Base-by-base conservation (phyloP, 2,113 vertebrate species). In the Vireo altiloquus region DNA sequence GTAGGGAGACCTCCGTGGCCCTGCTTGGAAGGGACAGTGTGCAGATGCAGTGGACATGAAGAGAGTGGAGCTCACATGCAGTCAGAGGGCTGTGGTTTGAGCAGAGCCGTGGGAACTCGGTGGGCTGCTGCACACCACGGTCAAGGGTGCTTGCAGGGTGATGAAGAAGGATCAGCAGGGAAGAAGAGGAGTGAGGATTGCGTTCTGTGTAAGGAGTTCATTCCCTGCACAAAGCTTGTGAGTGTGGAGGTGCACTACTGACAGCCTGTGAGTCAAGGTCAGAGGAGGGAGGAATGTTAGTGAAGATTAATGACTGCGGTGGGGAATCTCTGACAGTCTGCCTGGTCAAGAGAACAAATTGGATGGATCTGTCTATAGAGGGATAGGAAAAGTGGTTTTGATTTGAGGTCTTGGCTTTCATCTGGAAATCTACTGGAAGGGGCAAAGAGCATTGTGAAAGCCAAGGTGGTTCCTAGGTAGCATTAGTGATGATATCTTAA, bases 21-120 rank as follows among this genome's bases (percentile, higher is more conserved):
- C 27, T 0, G 0, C 22, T 13, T 9, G 42, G n/a, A 56, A 57
- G 57, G 42, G n/a, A 28, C 23, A n/a, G 22, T 1, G n/a, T 30
- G 37, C 25, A 28, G 22, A 33, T 37, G 66, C 44, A 68, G 47
- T 2, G 37, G 70, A 18, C 31, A 27, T 0, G 4, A 21, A 44
- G 12, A 30, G 37, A 4, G 5, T 35, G 39, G 31, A 84, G 64
- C 49, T 80, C 21, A 7, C 0, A 4, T 5, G 25, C 39, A 27
- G 47, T 25, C 76, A 57, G 25, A 50, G 44, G 12, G 47, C 39
- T 79, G 47, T 28, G 52, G 49, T 31, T 85, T 24, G 49, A 54
- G 53, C 21, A 64, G 39, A 49, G 50, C 39, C 2, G 0, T 3
- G 61, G 66, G 42, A 72, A 31, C 33, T 15, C 7, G 30, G 21